These are phyloP conservation scores for Diplogasteroides magnus DNA, from an alignment of 1,140 invertebrate species.

Conservation along the genomic window DNA sequence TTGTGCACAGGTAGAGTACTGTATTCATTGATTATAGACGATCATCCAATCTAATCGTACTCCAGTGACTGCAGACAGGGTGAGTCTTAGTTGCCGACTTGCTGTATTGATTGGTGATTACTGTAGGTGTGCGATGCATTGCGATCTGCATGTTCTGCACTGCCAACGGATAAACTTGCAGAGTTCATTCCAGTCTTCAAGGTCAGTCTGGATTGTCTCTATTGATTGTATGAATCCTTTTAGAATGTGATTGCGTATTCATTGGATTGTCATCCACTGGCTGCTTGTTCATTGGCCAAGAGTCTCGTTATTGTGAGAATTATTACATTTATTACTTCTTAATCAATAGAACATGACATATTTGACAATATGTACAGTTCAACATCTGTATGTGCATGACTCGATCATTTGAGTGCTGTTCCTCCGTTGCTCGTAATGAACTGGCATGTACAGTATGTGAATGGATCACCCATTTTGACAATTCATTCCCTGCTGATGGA, in stretches of 20 bases:
- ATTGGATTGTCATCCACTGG: background rate
- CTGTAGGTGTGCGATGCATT: constrained; percentile 15
- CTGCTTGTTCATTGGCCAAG: constrained; percentile 9
- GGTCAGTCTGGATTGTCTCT: too few relatives aligned
- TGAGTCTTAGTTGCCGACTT: background rate
- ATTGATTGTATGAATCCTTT: too few relatives aligned
- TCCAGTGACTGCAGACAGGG: constrained; percentile 10
- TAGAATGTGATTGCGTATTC: constrained; percentile 8
- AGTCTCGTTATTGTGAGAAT: constrained; percentile 3
- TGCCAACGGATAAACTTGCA: background rate
- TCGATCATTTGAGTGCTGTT: background rate
- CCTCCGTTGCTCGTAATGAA: background rate
- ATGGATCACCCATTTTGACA: background rate
- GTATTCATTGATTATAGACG: too few relatives aligned
- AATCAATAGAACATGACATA: too few relatives aligned
- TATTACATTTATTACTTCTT: background rate
- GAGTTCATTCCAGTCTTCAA: constrained; percentile 6
- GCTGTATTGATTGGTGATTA: background rate
- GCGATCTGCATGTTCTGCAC: constrained; percentile 3
- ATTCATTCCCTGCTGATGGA: background rate
- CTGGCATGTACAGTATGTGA: background rate
- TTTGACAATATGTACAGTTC: too few relatives aligned
- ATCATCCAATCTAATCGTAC: background rate
- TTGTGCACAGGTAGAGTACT: too few relatives aligned
- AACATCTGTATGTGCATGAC: background rate